Evolutionary conservation across 2,888 invertebrate genomes (phyloP), one percentile per base, ranked within the genome.

Genomic region (Ectemnius cavifrons): DNA sequence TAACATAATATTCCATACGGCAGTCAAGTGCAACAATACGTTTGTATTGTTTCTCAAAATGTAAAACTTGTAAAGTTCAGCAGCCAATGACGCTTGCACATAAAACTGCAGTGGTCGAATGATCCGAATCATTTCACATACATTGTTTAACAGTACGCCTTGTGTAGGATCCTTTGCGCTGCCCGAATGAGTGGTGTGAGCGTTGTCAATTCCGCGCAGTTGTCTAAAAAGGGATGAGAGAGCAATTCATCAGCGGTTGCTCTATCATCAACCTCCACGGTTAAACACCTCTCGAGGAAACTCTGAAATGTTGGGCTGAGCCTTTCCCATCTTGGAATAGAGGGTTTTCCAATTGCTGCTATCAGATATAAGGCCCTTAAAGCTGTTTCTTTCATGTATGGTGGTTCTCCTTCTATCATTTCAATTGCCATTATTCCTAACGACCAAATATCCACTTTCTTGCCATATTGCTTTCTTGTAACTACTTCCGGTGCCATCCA

Each of bases 401-500:
- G 99, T 0, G 99, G 99, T 89, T 98, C 97, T 0, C 99, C 99
- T 90, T 98, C 98, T 65, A 99, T 96, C 97, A 97, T 97, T 92
- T 98, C 98, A 70, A 99, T 97, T 0, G 97, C 97, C 98, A 99
- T 98, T 77, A 99, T 99, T n/a, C 98, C 98, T 70, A 99, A 92
- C 0, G 97, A 97, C 98, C 98, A 97, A 52, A 97, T 96, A 88
- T 98, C 98, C 0, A 98, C 95, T 86, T 97, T 97, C 88, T 97
- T 97, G 11, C 98, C 98, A 85, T 98, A 98, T 84, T 97, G 96
- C 88, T 98, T 97, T 77, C 98, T 93, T 0, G 97, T 97, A 0
- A 97, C 97, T 0, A 97, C 97, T 91, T 98, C 98, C 0, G 98
- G 98, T 0, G 98, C 98, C 98, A 99, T 99, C 99, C 98, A 98